Conservation (phyloP, 2,888 invertebrate genomes). For the Galerucella nymphaeae region DNA sequence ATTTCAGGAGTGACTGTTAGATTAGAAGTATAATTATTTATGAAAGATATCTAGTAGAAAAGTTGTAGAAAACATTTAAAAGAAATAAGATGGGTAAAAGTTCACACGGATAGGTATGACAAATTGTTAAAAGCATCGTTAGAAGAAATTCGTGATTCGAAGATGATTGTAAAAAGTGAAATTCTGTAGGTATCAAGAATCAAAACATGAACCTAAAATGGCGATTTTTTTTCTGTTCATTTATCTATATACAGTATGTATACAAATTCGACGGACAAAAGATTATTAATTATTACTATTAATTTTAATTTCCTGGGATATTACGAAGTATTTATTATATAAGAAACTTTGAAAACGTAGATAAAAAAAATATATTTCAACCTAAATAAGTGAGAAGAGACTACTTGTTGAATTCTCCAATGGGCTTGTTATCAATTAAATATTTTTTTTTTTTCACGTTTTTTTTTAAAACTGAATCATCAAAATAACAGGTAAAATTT, state of each 20-base stretch:
- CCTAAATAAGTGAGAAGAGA: no score
- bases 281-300: no score
- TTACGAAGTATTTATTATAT: no score
- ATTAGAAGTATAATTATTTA: neutral
- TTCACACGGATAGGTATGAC: neutral
- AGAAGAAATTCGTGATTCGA: neutral
- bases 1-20: neutral
- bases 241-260: neutral
- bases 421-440: no score
- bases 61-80: neutral
- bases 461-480: no score
- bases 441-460: no score
- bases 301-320: no score
- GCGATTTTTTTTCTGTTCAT: neutral
- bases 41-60: neutral
- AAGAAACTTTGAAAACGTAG: no score
- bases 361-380: no score
- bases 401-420: no score
- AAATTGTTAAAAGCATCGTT: neutral
- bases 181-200: neutral
- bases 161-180: slow-evolving; percentile 6
- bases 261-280: no score
- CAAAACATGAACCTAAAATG: neutral
- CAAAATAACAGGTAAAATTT: no score
- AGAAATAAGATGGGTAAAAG: neutral